These are phyloP conservation scores for Conchocele bisecta DNA, from an alignment of 2,888 invertebrate genomes.

Conservation along the genomic window DNA sequence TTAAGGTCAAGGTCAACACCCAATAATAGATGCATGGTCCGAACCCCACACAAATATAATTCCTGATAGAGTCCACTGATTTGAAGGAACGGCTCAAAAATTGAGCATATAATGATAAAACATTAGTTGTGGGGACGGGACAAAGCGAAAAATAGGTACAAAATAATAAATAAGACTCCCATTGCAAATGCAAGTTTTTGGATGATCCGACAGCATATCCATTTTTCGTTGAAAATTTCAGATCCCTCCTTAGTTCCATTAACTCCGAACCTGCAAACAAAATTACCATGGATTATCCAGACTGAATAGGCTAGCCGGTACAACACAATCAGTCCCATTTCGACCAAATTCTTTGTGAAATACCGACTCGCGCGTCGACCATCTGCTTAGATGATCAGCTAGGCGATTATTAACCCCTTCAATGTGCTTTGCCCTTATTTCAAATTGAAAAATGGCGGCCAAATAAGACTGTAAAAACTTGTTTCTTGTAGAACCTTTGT, in stretches of 20 bases:
- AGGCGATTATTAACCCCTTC: not conserved
- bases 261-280: not conserved
- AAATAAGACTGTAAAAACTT: constrained; percentile 16
- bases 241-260: not conserved
- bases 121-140: no score
- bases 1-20: no score
- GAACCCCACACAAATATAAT: no score
- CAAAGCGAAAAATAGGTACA: constrained; percentile 13
- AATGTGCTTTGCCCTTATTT: constrained; percentile 7
- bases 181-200: not conserved
- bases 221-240: not conserved
- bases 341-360: no score
- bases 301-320: not conserved
- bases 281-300: not conserved
- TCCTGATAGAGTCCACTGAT: no score
- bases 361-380: no score
- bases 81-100: no score
- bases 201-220: constrained; percentile 15
- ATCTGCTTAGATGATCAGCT: constrained; percentile 5
- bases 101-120: no score
- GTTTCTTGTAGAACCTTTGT: constrained; percentile 7
- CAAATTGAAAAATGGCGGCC: constrained; percentile 8
- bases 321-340: no score
- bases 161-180: constrained; percentile 19
- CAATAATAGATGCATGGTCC: no score